phyloP scores from a whole-genome alignment of 2,797 vertebrate genomes.

The Iguana delicatissima region DNA sequence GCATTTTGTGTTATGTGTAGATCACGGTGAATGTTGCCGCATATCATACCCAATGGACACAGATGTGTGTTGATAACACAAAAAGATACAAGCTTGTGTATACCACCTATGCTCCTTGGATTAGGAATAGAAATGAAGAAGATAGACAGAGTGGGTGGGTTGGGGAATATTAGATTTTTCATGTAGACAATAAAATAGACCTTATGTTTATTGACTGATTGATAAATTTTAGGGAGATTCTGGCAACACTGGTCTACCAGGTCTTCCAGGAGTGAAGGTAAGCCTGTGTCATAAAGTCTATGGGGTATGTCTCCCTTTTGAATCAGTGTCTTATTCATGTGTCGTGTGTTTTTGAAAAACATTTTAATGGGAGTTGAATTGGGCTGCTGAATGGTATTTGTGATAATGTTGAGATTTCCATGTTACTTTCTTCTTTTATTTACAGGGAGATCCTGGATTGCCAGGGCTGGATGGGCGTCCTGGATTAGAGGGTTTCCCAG shows the following conservation, averaged over 20 bases:
- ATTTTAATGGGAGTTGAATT: neutral
- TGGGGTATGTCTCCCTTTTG: neutral
- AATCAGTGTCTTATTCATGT: neutral
- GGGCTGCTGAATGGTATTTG: neutral
- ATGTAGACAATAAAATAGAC: neutral
- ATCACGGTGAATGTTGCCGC: too few species aligned
- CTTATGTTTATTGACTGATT: too few species aligned
- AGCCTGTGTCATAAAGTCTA: neutral
- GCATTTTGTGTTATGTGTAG: neutral
- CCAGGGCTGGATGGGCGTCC: slow-evolving; percentile 85
- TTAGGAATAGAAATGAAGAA: neutral
- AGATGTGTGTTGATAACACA: neutral
- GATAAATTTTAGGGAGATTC: slow-evolving; percentile 71
- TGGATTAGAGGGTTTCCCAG: slow-evolving; percentile 89
- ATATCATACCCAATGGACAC: neutral
- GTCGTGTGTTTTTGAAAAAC: neutral
- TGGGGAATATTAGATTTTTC: neutral
- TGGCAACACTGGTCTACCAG: slow-evolving; percentile 84
- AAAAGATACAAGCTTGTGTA: neutral
- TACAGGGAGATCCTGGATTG: slow-evolving; percentile 80
- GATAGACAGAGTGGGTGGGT: too few species aligned
- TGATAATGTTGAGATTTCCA: neutral
- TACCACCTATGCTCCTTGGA: neutral
- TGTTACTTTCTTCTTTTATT: neutral
- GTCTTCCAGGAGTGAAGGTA: slow-evolving; percentile 84